Base-by-base conservation (phyloP, 2,113 vertebrate genomes). In the Hypocryptadius cinnamomeus region DNA sequence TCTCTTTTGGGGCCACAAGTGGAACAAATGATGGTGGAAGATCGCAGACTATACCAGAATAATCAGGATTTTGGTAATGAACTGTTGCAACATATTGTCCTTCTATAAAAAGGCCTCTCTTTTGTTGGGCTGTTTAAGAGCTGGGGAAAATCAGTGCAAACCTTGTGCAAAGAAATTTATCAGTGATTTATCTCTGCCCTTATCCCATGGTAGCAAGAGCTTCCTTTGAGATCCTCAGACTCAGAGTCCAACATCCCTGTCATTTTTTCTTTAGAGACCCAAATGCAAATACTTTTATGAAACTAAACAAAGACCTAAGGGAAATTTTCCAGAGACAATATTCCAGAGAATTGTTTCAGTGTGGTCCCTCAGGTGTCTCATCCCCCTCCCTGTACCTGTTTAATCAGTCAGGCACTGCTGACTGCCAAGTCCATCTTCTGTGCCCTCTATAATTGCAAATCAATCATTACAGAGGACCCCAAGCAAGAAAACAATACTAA, bases 41-140 rank as follows among this genome's bases (percentile, higher is more conserved):
- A 2, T 51, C 0, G 0, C 10, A 45, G 24, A 31, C 10, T 48
- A 54, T 5, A 42, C 12, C 31, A 48, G 23, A 31, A 37, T 24
- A 42, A 25, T n/a, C 7, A 22, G 19, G 25, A 30, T 37, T 85
- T 69, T 45, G 48, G 16, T 18, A 30, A 48, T 48, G 23, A 48
- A 8, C 10, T 35, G 14, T 27, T 2, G 1, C 4, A 6, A 7
- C 10, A 42, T 6, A 3, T 1, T 35, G 13, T 27, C 23, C 24
- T 68, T n/a, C 40, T 10, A 10, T 8, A 39, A 31, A 57, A 21
- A n/a, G 10, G 12, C 2, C 7, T 64, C 19, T 23, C n/a, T 25
- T 63, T 48, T 5, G 1, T 16, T 44, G 59, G 21, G 7, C 28
- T 54, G 8, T 56, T 51, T 28, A 17, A 28, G 50, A 65, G 5